phyloP scores from a whole-genome alignment of 2,888 invertebrate species.

The Athalia cordata region DNA sequence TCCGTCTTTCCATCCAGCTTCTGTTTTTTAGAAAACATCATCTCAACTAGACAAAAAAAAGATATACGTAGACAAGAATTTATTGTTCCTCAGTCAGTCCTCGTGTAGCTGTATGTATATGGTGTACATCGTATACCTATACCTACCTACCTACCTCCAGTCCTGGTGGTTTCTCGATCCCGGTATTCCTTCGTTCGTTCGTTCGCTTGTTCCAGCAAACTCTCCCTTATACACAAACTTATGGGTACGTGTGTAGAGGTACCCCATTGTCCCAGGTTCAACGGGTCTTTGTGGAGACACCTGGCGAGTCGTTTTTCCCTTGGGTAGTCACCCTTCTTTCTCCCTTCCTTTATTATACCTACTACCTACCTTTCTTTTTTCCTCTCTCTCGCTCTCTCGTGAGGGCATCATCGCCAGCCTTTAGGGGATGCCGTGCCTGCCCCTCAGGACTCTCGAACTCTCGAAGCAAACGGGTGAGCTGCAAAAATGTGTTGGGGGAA shows the following conservation, averaged over 20 bases:
- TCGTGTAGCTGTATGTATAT: not conserved
- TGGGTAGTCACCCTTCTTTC: slow-evolving; percentile 15
- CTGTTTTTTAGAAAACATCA: not conserved
- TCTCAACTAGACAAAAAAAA: not conserved
- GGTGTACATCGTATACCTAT: too few relatives aligned
- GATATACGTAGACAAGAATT: slow-evolving; percentile 7
- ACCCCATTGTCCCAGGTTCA: slow-evolving; percentile 58
- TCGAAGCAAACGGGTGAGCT: too few relatives aligned
- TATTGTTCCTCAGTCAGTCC: slow-evolving; percentile 24
- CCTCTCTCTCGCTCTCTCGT: not conserved
- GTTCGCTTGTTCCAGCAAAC: not conserved
- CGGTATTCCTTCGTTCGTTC: too few relatives aligned
- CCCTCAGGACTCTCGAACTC: too few relatives aligned
- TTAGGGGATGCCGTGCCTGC: too few relatives aligned
- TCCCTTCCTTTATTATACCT: slow-evolving; percentile 12
- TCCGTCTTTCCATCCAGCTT: too few relatives aligned
- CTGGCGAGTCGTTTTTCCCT: slow-evolving; percentile 49
- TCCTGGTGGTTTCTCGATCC: too few relatives aligned
- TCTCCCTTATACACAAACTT: not conserved
- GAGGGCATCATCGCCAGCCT: too few relatives aligned
- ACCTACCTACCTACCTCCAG: too few relatives aligned
- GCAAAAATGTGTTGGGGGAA: too few relatives aligned
- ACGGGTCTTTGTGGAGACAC: slow-evolving; percentile 58
- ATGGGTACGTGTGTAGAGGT: not conserved
- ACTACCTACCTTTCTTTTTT: not conserved